Conservation (phyloP, 2,113 vertebrate species). For the Empidonax alnorum region DNA sequence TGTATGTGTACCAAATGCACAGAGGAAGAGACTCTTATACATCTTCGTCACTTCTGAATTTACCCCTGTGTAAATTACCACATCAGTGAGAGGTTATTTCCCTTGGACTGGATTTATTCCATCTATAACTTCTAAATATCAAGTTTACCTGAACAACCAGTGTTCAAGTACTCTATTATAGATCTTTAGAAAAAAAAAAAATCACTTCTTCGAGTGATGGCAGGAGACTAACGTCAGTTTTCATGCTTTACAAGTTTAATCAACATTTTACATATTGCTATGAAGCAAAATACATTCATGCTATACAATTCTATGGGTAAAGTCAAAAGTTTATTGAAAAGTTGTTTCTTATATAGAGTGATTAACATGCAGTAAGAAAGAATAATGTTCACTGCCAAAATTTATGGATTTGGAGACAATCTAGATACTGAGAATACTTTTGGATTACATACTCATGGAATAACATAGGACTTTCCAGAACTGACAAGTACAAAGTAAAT, state of each 20-base stretch:
- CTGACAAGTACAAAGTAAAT: neutral
- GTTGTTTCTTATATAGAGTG: neutral
- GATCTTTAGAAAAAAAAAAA: neutral
- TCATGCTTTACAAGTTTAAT: neutral
- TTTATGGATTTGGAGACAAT: neutral
- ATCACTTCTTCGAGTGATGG: neutral
- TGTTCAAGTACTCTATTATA: neutral
- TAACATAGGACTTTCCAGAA: neutral
- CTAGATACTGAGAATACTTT: neutral
- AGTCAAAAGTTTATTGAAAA: neutral
- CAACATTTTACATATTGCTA: neutral
- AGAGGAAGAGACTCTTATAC: neutral
- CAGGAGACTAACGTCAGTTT: neutral
- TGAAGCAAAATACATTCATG: neutral
- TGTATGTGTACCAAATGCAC: fast-evolving
- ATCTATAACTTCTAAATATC: neutral
- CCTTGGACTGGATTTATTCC: neutral
- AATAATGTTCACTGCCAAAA: neutral
- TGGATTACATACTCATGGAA: neutral
- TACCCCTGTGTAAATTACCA: neutral
- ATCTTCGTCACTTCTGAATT: neutral
- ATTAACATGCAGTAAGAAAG: neutral
- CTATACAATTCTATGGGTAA: neutral
- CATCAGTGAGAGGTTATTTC: neutral
- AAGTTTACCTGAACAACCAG: neutral